Percentiles rank a stretch among this genome's conserved stretches.
phyloP scores from a whole-genome alignment of 2,888 invertebrate genomes.

The Lepidochitona cinerea region DNA sequence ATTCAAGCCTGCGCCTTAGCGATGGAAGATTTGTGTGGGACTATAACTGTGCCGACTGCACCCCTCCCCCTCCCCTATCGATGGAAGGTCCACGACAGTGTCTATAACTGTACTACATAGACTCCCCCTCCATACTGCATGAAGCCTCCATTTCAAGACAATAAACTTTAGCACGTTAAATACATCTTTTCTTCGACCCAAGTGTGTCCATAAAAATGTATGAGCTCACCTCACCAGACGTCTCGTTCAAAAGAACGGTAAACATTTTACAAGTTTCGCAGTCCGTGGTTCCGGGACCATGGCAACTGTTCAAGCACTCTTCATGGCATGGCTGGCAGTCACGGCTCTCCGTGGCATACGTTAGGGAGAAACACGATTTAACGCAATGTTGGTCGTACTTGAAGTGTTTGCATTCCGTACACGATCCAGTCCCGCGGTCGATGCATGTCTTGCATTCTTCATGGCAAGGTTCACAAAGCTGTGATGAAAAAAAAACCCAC shows the following conservation, averaged over 20 bases:
- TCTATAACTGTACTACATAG: too few species aligned
- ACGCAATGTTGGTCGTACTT: slow-evolving; percentile 78
- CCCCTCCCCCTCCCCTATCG: too few species aligned
- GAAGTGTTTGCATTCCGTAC: slow-evolving; percentile 88
- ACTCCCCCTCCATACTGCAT: too few species aligned
- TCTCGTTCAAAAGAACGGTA: slow-evolving; percentile 44
- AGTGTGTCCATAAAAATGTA: too few species aligned
- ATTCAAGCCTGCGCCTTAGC: too few species aligned
- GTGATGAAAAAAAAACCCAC: not conserved
- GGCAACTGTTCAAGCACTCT: slow-evolving; percentile 82
- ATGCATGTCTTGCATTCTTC: slow-evolving; percentile 89
- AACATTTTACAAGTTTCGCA: slow-evolving; percentile 60
- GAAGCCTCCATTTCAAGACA: too few species aligned
- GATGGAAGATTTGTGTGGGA: too few species aligned
- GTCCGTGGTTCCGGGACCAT: slow-evolving; percentile 51
- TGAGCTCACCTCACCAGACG: not conserved
- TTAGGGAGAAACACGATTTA: slow-evolving; percentile 88
- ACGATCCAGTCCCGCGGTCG: slow-evolving; percentile 87
- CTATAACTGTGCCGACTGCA: too few species aligned
- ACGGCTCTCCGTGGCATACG: slow-evolving; percentile 82
- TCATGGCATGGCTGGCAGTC: slow-evolving; percentile 83
- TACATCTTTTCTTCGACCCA: too few species aligned
- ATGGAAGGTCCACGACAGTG: too few species aligned
- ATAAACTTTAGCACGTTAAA: too few species aligned
- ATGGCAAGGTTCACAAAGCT: slow-evolving; percentile 93